Evolutionary conservation across 2,113 vertebrate species (phyloP).

Genomic region (Spea bombifrons): DNA sequence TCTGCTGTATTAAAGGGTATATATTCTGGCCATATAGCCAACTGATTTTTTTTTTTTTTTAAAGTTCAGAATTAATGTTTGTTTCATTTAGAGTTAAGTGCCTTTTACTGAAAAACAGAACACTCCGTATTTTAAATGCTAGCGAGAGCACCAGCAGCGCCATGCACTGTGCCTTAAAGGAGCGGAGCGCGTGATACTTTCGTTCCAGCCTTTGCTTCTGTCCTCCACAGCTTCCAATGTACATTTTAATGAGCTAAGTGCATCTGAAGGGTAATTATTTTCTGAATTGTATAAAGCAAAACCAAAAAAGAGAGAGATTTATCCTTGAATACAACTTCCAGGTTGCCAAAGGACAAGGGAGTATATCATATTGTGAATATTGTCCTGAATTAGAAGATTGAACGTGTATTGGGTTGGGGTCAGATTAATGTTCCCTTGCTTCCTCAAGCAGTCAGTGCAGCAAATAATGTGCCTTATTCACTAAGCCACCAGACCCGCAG

Average conservation of each 20-base stretch:
- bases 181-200: background rate
- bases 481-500: too few species aligned
- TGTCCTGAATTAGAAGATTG: too few species aligned
- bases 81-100: constrained; percentile 51
- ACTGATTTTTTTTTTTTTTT: constrained; percentile 52
- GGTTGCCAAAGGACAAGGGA: too few species aligned
- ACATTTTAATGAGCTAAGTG: background rate
- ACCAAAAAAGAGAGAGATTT: background rate
- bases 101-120: constrained; percentile 52
- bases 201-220: background rate
- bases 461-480: too few species aligned
- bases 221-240: background rate
- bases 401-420: too few species aligned
- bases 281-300: background rate
- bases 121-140: constrained; percentile 50
- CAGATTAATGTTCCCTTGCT: too few species aligned
- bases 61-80: constrained; percentile 50
- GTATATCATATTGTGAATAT: too few species aligned
- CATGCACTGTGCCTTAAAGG: constrained; percentile 44
- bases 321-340: too few species aligned
- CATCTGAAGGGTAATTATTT: background rate
- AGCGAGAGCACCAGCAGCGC: constrained; percentile 34
- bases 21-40: constrained; percentile 52
- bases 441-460: too few species aligned
- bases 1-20: constrained; percentile 57